Conservation (phyloP, 2,113 vertebrate genomes). For the Pteruthius melanotis region DNA sequence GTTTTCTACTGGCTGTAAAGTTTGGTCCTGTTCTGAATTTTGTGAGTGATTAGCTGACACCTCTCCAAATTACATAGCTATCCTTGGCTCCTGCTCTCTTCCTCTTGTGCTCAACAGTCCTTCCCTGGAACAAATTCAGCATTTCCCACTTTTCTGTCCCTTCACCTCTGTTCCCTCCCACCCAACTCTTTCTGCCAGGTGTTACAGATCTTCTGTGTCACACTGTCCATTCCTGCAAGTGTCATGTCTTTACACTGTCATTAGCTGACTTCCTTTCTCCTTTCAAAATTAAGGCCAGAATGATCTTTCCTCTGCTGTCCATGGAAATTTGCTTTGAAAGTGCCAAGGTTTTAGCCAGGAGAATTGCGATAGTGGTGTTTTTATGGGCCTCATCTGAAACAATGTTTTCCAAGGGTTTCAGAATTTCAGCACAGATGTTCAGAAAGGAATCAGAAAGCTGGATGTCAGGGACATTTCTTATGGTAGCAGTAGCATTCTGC, state of each 20-base stretch:
- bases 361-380: neutral
- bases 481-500: neutral
- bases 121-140: neutral
- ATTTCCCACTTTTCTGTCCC: neutral
- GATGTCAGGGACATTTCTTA: neutral
- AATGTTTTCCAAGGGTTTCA: neutral
- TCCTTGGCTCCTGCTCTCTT: neutral
- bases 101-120: neutral
- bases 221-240: neutral
- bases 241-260: rapidly evolving
- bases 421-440: neutral
- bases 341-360: neutral
- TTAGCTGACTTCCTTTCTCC: neutral
- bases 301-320: neutral
- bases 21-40: neutral
- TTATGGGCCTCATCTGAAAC: neutral
- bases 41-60: neutral
- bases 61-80: neutral
- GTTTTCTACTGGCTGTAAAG: neutral
- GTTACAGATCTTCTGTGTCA: neutral
- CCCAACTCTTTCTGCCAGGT: neutral
- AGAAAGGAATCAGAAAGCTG: neutral
- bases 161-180: neutral
- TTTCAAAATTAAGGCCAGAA: neutral
- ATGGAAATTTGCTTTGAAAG: neutral